Base-by-base conservation (phyloP, 2,888 invertebrate genomes). In the Nineta flava region DNA sequence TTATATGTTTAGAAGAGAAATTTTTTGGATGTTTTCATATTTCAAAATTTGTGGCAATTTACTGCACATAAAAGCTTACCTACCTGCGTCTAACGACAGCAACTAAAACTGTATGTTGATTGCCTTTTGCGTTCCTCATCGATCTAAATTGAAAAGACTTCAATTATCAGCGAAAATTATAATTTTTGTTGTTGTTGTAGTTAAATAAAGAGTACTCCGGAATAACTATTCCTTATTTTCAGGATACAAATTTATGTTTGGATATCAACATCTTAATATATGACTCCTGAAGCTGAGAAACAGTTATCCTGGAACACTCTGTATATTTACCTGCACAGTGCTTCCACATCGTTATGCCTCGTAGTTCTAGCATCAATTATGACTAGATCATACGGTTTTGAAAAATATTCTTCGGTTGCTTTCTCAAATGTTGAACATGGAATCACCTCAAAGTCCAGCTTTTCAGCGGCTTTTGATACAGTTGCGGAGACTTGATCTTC, bases 41-140 rank as follows among this genome's bases (percentile, higher is more conserved):
- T 35, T 19, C 10, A 45, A 17, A n/a, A 46, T 35, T 41, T 41
- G 41, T 41, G 13, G 13, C 41, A 41, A n/a, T 42, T 17, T 3
- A 26, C 26, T 26, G 26, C 26, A 26, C 7, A 26, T 26, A 26
- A 26, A 26, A 26, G 26, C 26, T 41, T 15, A 69, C 75, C 77
- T 73, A 91, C 91, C 83, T 85, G 74, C 83, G 86, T 68, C 87
- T 88, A 50, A 90, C 84, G 59, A 91, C 77, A 53, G 88, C 90
- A 60, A 90, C 78, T 62, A 91, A 77, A 61, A 85, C 79, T 59
- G 83, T 76, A 65, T 82, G 80, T 62, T 82, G 80, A 64, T 83
- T 83, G 66, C 81, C 81, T 65, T 79, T 81, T 58, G 81, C 79
- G 63, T 83, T 79, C 61, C 83, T 73, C 70, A 90, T 78, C 50